These are phyloP conservation scores for Agrotis ipsilon DNA, from an alignment of 2,888 invertebrate genomes.

Conservation along the genomic window DNA sequence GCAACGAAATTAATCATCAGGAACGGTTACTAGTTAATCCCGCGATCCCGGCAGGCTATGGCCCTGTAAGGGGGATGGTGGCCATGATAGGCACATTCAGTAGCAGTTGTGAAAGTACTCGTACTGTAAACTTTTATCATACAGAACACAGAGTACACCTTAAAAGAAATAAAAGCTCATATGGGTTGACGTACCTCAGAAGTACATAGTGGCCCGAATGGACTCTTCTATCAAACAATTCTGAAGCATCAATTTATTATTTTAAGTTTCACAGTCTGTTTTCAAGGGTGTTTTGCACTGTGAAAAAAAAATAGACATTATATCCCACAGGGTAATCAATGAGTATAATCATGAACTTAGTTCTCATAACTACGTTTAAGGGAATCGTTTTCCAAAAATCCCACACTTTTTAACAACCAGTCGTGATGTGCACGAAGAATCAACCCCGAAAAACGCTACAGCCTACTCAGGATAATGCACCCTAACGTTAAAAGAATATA, in stretches of 20 bases:
- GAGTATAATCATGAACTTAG: constrained; percentile 7
- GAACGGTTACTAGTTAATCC: too few relatives aligned
- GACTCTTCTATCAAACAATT: not conserved
- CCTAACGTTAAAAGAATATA: constrained; percentile 8
- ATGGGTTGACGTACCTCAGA: not conserved
- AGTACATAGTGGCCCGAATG: not conserved
- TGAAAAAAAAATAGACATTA: not conserved
- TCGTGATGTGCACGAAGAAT: constrained; percentile 63
- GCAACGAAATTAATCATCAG: too few relatives aligned
- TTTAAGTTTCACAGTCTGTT: too few relatives aligned
- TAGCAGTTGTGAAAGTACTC: too few relatives aligned
- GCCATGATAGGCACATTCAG: too few relatives aligned
- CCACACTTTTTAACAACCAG: constrained; percentile 43
- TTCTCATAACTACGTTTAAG: constrained; percentile 1
- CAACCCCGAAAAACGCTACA: constrained; percentile 42
- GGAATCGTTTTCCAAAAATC: constrained; percentile 32
- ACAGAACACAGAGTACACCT: not conserved
- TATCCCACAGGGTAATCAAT: constrained; percentile 2
- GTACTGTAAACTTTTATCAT: too few relatives aligned
- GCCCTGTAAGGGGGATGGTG: too few relatives aligned
- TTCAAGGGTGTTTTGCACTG: not conserved
- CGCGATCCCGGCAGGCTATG: too few relatives aligned
- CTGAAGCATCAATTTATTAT: not conserved
- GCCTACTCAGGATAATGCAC: constrained; percentile 28
- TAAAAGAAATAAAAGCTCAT: not conserved